These are phyloP conservation scores for Alcis repandata DNA, from an alignment of 2,888 invertebrate species.

Conservation along the genomic window DNA sequence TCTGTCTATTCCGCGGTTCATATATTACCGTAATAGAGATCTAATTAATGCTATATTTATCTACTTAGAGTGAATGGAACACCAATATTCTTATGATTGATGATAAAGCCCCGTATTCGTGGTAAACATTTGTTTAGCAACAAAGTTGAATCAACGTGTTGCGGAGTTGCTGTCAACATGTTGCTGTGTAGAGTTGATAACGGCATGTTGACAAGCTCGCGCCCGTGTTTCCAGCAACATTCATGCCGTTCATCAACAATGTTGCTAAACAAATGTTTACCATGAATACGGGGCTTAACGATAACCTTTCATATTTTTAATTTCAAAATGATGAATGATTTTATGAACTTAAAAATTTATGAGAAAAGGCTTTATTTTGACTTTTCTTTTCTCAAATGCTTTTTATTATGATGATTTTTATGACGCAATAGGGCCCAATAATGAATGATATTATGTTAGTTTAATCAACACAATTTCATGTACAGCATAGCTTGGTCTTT, in stretches of 20 bases:
- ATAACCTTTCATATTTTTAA: slow-evolving; percentile 15
- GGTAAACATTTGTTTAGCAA: too few species aligned
- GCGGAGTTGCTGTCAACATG: too few species aligned
- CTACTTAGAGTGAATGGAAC: slow-evolving; percentile 46
- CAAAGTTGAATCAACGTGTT: too few species aligned
- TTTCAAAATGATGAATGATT: slow-evolving; percentile 3
- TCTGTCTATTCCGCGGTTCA: slow-evolving; percentile 41
- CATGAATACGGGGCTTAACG: too few species aligned
- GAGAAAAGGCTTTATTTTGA: background rate
- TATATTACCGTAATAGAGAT: slow-evolving; percentile 45
- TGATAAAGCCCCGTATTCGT: too few species aligned
- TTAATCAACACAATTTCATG: slow-evolving; percentile 10
- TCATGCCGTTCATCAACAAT: too few species aligned
- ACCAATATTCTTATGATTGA: slow-evolving; percentile 44
- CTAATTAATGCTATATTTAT: slow-evolving; percentile 49
- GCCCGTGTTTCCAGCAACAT: too few species aligned
- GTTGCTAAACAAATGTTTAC: too few species aligned
- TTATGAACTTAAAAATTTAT: background rate
- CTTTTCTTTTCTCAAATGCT: background rate
- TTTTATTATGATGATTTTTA: slow-evolving; percentile 1
- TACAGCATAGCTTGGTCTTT: slow-evolving; percentile 35
- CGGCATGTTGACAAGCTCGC: too few species aligned
- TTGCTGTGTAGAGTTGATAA: too few species aligned
- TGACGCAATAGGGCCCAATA: slow-evolving; percentile 23
- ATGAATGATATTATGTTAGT: slow-evolving; percentile 17